phyloP scores from a whole-genome alignment of 2,113 vertebrate species.

The Equus quagga region DNA sequence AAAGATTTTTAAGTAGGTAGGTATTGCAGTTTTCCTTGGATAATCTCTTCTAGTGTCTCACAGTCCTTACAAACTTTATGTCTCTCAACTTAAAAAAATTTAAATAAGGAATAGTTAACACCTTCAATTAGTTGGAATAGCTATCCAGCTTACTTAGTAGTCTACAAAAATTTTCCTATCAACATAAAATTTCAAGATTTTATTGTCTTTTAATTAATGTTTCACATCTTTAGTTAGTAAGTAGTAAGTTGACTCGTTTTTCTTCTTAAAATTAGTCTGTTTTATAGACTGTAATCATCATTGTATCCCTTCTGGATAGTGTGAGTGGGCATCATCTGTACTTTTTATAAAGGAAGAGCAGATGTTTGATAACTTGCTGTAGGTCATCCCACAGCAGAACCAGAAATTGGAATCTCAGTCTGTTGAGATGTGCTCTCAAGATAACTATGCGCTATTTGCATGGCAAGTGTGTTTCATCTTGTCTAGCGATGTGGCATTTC shows the following conservation, averaged over 20 bases:
- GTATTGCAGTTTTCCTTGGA: not conserved
- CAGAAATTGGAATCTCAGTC: not conserved
- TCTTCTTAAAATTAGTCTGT: not conserved
- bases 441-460: too few relatives aligned
- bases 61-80: not conserved
- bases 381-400: not conserved
- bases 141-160: not conserved
- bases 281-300: not conserved
- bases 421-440: not conserved
- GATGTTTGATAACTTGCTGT: not conserved
- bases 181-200: not conserved
- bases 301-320: not conserved
- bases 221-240: not conserved
- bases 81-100: not conserved
- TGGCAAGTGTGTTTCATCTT: not conserved
- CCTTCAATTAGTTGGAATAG: not conserved
- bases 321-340: not conserved
- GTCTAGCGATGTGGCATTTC: not conserved
- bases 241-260: not conserved
- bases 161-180: not conserved
- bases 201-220: slow-evolving; percentile 6
- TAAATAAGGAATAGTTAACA: not conserved
- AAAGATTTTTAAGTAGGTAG: not conserved
- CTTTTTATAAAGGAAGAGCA: not conserved
- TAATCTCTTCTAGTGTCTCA: not conserved